Base-by-base conservation (phyloP, 2,113 vertebrate genomes). In the Ophiodon elongatus region DNA sequence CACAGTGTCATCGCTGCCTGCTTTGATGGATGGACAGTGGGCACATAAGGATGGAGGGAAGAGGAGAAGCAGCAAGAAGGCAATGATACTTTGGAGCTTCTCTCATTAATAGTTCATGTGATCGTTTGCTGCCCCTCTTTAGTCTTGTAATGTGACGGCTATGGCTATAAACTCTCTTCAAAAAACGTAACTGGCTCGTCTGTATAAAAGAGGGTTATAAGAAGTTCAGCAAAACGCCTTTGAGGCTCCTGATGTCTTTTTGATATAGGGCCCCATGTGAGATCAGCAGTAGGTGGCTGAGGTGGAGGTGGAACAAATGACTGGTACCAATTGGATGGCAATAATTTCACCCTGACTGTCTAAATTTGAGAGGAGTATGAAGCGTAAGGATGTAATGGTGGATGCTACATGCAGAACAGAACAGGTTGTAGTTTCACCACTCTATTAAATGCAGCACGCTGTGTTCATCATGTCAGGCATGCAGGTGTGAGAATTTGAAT, bases 301-400 rank as follows among this genome's bases (percentile, higher is more conserved):
- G 57, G 2, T 4, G 27, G 7, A 76, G 9, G 80, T 66, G 75
- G 66, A 84, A 83, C 80, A 79, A 85, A 90, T 86, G 37, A 80
- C 73, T 64, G 73, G 54, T 71, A 82, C 70, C 67, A 84, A 74
- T 54, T 2, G 29, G 45, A 50, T 0, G 10, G 82, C 77, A 79
- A 80, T 85, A 66, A 85, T 82, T 79, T 88, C 21, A 69, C 60
- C 7, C 15, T 4, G 23, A 72, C 43, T 72, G 72, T 76, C 71
- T 71, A 6, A 47, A 52, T 68, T 6, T 73, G 70, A 83, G 77
- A 79, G 9, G 9, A 62, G 33, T 35, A 11, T 73, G 21, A 79
- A 65, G 47, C 43, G 57, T 54, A n/a, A 17, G 47, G 47, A 54
- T 54, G 29, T 13, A 33, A 33, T 33, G 6, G 11, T 64, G 29